Percentiles rank a stretch among this genome's conserved stretches.
phyloP scores from a whole-genome alignment of 1,140 invertebrate species.

The Coptotermes formosanus region DNA sequence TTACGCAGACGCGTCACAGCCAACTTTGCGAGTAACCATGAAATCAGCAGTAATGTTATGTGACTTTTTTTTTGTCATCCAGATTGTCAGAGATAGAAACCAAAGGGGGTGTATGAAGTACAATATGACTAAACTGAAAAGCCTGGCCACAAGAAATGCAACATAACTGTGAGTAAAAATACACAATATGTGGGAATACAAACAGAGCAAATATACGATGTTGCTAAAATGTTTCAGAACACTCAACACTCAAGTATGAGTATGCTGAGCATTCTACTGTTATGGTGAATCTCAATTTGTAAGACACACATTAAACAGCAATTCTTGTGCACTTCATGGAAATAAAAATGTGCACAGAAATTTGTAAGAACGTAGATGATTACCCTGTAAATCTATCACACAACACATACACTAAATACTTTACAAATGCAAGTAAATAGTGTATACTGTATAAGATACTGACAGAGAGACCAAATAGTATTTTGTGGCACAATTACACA shows the following conservation, averaged over 20 bases:
- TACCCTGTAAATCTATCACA: slow-evolving; percentile 32
- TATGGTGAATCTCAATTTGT: not conserved
- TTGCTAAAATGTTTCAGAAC: not conserved
- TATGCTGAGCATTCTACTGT: not conserved
- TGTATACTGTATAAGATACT: not conserved
- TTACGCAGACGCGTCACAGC: no score
- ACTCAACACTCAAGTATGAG: not conserved
- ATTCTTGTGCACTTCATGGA: not conserved
- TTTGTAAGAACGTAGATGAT: not conserved
- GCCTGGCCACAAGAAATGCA: no score
- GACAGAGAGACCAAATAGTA: not conserved
- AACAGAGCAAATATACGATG: not conserved
- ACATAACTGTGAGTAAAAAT: not conserved
- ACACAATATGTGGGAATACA: not conserved
- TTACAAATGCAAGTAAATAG: not conserved
- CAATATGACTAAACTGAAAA: no score
- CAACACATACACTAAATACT: slow-evolving; percentile 15
- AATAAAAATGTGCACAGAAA: not conserved
- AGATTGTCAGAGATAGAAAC: no score
- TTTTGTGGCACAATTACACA: not conserved
- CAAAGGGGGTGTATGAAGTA: no score
- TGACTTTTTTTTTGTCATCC: no score
- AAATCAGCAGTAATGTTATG: no score
- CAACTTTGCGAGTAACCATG: no score
- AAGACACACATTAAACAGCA: not conserved